Evolutionary conservation across 2,888 invertebrate genomes (phyloP).

Genomic region (Biston betularia): DNA sequence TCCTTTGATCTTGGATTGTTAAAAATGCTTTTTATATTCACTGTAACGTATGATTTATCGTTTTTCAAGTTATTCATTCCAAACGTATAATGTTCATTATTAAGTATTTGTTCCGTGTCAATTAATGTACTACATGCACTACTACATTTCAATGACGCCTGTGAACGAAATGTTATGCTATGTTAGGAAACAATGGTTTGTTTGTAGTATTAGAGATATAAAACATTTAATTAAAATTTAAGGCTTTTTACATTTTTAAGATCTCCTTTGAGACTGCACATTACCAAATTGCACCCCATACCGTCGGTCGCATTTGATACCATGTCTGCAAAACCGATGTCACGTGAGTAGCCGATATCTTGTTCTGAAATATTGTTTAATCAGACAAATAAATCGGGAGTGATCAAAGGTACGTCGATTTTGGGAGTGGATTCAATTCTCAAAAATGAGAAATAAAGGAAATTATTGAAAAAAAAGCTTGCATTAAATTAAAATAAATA

Average conservation of each 20-base stretch:
- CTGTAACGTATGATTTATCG: constrained; percentile 44
- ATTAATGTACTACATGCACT: constrained; percentile 34
- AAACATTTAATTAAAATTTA: no score
- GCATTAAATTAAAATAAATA: no score
- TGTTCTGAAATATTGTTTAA: constrained; percentile 53
- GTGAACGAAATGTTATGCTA: background rate
- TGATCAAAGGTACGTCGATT: no score
- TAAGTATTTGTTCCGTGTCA: constrained; percentile 47
- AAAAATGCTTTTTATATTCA: constrained; percentile 53
- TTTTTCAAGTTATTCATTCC: constrained; percentile 48
- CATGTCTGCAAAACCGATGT: constrained; percentile 58
- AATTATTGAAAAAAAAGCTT: no score
- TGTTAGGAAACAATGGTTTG: no score
- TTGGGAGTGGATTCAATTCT: no score
- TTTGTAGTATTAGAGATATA: background rate
- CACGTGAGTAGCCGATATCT: constrained; percentile 63
- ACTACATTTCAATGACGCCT: constrained; percentile 4
- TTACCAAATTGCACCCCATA: constrained; percentile 52
- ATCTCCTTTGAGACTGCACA: constrained; percentile 53
- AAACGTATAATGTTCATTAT: constrained; percentile 48
- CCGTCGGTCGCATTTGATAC: constrained; percentile 54
- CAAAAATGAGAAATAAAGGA: no score
- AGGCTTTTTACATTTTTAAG: constrained; percentile 58
- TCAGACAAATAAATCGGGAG: no score
- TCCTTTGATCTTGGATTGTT: background rate